phyloP scores from a whole-genome alignment of 2,888 invertebrate species.

The Aporophyla nigra region DNA sequence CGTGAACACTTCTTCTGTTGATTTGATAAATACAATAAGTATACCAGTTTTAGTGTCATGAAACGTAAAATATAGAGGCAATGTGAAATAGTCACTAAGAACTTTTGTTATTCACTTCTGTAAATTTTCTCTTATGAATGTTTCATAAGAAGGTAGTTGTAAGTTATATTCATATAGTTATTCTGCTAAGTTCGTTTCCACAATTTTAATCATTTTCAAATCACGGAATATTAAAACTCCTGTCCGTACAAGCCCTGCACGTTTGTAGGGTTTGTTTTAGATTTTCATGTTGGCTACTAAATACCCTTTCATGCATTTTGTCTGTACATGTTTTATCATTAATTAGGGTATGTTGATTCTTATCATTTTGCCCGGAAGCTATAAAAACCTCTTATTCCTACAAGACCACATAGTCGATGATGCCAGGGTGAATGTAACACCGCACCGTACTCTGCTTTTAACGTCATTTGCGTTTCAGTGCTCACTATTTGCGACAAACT shows the following conservation, averaged over 20 bases:
- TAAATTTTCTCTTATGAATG: not conserved
- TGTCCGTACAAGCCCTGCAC: too few species aligned
- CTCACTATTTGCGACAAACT: slow-evolving; percentile 53
- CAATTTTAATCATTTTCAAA: not conserved
- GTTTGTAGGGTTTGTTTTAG: not conserved
- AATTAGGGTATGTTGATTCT: slow-evolving; percentile 13
- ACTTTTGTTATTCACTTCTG: not conserved
- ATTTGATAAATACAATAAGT: not conserved
- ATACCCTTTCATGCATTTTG: not conserved
- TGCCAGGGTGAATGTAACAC: slow-evolving; percentile 9
- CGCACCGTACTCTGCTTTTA: slow-evolving; percentile 47
- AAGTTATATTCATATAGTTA: not conserved
- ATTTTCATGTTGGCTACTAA: not conserved
- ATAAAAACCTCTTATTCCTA: slow-evolving; percentile 5
- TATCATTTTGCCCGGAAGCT: slow-evolving; percentile 12
- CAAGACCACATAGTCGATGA: slow-evolving; percentile 26
- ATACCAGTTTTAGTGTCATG: not conserved
- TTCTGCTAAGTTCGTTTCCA: not conserved
- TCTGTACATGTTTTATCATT: slow-evolving; percentile 7
- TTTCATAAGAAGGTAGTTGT: not conserved
- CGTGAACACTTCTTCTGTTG: not conserved
- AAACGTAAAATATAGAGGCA: not conserved
- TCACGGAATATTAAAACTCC: not conserved
- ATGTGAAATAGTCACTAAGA: not conserved
- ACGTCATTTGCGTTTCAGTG: slow-evolving; percentile 63